Evolutionary conservation across 30 jellyfish, hydroid and myxozoan species (phyloP).

Genomic region (Clytia hemisphaerica): DNA sequence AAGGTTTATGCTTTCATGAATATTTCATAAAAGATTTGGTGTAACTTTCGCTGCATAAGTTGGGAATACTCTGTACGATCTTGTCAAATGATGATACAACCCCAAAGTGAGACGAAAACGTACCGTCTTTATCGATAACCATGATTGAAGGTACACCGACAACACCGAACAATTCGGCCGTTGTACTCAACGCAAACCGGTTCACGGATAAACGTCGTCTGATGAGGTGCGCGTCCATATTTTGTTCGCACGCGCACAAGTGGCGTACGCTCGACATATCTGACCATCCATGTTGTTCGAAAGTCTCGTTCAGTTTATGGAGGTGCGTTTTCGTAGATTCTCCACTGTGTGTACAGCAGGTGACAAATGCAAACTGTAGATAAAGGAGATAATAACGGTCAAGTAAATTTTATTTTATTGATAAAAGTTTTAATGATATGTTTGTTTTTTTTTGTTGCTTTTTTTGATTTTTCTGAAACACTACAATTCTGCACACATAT

Average conservation of each 20-base stretch:
- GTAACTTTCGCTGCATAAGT: too few relatives aligned
- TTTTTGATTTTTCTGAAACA: too few relatives aligned
- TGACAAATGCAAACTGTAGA: slow-evolving; percentile 44
- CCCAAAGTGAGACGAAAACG: too few relatives aligned
- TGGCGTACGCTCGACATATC: slow-evolving; percentile 39
- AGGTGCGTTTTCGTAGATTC: slow-evolving; percentile 46
- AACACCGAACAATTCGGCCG: slow-evolving; percentile 50
- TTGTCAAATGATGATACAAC: neutral
- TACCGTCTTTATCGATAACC: slow-evolving; percentile 40
- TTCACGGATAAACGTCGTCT: slow-evolving; percentile 36
- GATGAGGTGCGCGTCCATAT: slow-evolving; percentile 23
- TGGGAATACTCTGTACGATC: neutral
- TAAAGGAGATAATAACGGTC: too few relatives aligned
- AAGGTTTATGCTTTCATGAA: neutral
- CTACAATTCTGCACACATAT: too few relatives aligned
- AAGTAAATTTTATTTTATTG: too few relatives aligned
- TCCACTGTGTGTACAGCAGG: slow-evolving; percentile 70
- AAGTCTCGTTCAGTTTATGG: slow-evolving; percentile 21
- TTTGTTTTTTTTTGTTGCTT: too few relatives aligned
- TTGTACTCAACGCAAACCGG: slow-evolving; percentile 13
- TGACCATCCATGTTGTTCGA: slow-evolving; percentile 21
- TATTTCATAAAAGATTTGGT: neutral
- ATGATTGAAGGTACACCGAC: slow-evolving; percentile 52
- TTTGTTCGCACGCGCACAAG: slow-evolving; percentile 47
- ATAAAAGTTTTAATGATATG: too few relatives aligned